These are phyloP conservation scores for Sialia sialis DNA, from an alignment of 2,113 vertebrate species.

Conservation along the genomic window DNA sequence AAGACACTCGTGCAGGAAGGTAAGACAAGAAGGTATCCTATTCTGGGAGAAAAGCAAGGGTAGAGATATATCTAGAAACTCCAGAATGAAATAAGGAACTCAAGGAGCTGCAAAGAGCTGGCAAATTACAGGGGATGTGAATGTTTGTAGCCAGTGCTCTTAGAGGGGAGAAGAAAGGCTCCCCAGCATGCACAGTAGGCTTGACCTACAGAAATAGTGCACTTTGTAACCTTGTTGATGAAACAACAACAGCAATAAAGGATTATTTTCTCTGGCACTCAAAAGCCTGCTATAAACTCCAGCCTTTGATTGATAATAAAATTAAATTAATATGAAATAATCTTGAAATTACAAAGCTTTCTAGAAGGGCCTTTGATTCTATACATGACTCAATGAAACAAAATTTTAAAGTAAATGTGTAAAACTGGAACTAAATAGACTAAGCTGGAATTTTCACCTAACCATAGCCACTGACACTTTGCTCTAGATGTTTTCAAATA, in stretches of 20 bases:
- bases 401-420: conserved; percentile 10
- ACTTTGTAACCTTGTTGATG: conserved; percentile 7
- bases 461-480: neutral
- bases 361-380: conserved; percentile 29
- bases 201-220: neutral
- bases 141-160: neutral
- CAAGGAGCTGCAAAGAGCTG: neutral
- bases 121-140: neutral
- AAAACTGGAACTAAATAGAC: neutral
- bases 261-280: conserved; percentile 26
- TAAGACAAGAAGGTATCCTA: neutral
- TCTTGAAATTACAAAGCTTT: conserved; percentile 53
- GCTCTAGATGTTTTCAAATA: neutral
- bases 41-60: neutral
- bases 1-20: neutral
- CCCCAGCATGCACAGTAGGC: neutral
- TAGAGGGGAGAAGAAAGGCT: conserved; percentile 18
- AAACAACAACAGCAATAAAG: conserved; percentile 43
- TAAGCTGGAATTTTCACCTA: neutral
- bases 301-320: conserved; percentile 41
- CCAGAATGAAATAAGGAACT: neutral
- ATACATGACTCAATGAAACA: neutral
- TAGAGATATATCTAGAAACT: neutral
- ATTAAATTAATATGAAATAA: conserved; percentile 56
- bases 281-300: neutral